phyloP scores from a whole-genome alignment of 2,797 vertebrate genomes.

The Strix occidentalis region DNA sequence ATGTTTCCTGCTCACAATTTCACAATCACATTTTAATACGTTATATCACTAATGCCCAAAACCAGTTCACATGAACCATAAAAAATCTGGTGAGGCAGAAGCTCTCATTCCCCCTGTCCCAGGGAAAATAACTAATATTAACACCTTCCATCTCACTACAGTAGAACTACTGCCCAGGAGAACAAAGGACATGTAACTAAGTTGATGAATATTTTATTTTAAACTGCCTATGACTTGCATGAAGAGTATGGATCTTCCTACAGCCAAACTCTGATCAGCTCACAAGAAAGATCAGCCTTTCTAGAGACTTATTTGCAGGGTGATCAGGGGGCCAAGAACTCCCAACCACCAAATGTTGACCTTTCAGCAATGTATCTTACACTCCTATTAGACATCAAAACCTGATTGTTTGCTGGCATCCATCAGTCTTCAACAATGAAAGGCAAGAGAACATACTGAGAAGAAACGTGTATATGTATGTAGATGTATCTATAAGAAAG shows the following conservation, averaged over 20 bases:
- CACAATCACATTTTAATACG: background rate
- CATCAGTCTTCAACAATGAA: background rate
- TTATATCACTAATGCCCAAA: constrained; percentile 31
- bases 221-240: background rate
- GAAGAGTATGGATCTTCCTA: background rate
- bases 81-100: background rate
- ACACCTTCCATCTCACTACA: background rate
- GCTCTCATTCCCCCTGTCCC: background rate
- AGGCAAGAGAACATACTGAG: background rate
- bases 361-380: background rate
- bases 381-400: background rate
- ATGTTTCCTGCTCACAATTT: constrained; percentile 35
- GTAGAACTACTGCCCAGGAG: background rate
- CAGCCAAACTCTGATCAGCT: background rate
- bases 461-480: background rate
- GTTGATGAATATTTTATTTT: background rate
- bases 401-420: background rate
- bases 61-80: background rate
- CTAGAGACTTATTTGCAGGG: background rate
- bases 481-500: background rate
- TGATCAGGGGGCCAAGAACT: background rate
- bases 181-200: background rate
- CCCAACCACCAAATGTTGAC: background rate
- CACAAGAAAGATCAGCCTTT: background rate
- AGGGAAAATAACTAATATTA: background rate